These are phyloP conservation scores for Neoarius graeffei DNA, from an alignment of 2,113 vertebrate genomes.

Conservation along the genomic window DNA sequence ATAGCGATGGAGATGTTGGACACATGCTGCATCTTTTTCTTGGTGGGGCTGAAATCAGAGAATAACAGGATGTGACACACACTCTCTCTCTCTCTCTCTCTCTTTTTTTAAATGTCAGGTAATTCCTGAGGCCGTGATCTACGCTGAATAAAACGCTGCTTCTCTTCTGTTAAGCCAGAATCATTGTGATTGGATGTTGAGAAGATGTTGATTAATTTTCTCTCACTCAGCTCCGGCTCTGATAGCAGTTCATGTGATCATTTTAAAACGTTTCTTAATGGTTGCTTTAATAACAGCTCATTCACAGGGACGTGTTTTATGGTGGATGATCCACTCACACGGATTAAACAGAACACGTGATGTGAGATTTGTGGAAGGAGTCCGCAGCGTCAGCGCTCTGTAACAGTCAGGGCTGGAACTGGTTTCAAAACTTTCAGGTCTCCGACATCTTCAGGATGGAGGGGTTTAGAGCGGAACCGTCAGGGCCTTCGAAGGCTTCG, in stretches of 20 bases:
- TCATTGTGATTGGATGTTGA: background rate
- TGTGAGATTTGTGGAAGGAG: background rate
- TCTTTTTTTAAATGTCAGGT: background rate
- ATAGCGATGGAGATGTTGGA: conserved; percentile 95
- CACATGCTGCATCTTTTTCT: conserved; percentile 96
- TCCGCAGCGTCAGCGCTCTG: background rate
- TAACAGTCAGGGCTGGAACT: background rate
- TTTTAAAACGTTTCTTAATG: no score
- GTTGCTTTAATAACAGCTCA: background rate
- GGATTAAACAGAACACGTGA: background rate
- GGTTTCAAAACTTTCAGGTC: background rate
- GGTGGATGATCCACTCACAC: background rate
- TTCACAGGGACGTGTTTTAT: background rate
- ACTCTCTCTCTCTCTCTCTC: background rate
- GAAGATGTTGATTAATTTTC: background rate
- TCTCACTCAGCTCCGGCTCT: background rate
- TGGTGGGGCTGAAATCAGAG: conserved; percentile 82
- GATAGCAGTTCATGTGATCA: background rate
- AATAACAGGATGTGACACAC: conserved; percentile 49
- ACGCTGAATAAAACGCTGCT: background rate
- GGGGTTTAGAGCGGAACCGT: no score
- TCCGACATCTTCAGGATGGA: no score
- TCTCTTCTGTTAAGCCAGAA: background rate
- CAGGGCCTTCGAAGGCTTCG: no score
- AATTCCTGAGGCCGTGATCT: background rate